A percentile compares a stretch with the other conserved stretches of the same genome.
Evolutionary conservation across 92 coral and sea anemone species (phyloP).

Genomic region (Phenganax stokvisi): DNA sequence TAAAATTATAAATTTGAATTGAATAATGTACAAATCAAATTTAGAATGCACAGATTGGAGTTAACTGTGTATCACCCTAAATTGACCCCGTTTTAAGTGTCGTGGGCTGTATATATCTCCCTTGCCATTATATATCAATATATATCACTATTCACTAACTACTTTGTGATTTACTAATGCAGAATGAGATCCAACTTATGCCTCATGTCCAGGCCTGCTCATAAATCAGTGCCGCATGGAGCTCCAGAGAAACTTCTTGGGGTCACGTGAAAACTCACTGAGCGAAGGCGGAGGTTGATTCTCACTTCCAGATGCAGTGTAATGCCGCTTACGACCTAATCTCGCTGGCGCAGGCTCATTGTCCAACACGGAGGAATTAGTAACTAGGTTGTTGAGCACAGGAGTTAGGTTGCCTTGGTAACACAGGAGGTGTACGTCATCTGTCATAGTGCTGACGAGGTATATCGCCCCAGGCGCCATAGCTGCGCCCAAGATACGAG

Average conservation of each 20-base stretch:
- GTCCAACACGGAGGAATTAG: neutral
- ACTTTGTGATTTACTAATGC: neutral
- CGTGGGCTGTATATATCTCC: no score
- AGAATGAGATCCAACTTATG: neutral
- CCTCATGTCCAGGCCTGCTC: neutral
- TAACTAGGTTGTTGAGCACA: conserved; percentile 1
- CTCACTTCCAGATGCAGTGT: neutral
- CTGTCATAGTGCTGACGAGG: conserved; percentile 78
- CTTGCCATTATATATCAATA: neutral
- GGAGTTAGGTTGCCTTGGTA: conserved; percentile 72
- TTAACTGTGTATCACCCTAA: no score
- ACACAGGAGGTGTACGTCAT: conserved; percentile 84
- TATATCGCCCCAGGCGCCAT: conserved; percentile 87
- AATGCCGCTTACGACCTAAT: conserved; percentile 1
- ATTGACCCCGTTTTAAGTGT: no score
- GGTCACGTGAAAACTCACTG: conserved; percentile 25
- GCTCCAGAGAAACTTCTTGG: conserved; percentile 27
- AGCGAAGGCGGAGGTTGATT: conserved; percentile 18
- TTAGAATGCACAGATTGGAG: no score
- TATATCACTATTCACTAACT: neutral
- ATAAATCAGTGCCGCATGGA: conserved; percentile 27
- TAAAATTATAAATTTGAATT: neutral
- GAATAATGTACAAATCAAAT: no score
- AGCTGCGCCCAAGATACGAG: conserved; percentile 90
- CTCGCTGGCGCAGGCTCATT: neutral